Evolutionary conservation across 2,113 vertebrate species (phyloP), one percentile per base, ranked within the genome.

Genomic region (Bubo blakistoni): DNA sequence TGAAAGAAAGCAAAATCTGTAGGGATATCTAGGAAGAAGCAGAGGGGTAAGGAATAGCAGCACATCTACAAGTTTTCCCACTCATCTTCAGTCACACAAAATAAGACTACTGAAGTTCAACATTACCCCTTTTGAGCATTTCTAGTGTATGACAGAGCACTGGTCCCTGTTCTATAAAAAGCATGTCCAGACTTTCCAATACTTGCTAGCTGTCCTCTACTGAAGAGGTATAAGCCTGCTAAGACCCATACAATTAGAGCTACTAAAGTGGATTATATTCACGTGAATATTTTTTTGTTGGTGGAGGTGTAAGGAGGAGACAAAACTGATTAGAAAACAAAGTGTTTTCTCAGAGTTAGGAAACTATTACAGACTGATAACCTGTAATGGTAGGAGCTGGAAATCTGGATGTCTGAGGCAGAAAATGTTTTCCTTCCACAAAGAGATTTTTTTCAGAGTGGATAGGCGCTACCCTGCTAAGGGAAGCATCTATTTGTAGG

Each of bases 181-280:
- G 42, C 36, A 30, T 0, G 0, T 36, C 66, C 54, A 52, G 61
- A 84, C 66, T 81, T 84, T 72, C 88, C 58, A 70, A 32, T 13
- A 49, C 46, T 49, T 12, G 0, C 47, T 85, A 29, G 36, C n/a
- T 80, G 90, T 72, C 87, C 62, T 90, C 81, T 69, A 4, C 78
- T 42, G 54, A 74, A 49, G 91, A 91, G 65, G 38, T 44, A 24
- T 93, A 94, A 97, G 84, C 81, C 90, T 82, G 54, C 90, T 96
- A 82, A 96, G 87, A 91, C 78, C 79, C 58, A 49, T 27, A 91
- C 78, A 94, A 82, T 80, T 85, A 95, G 81, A 91, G 62, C 91
- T 85, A 57, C 84, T 94, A 30, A 94, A 95, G 73, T 10, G 70
- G 94, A 95, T 95, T 92, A 95, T 4, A 46, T 49, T 91, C 77